phyloP scores from a whole-genome alignment of 2,797 vertebrate genomes.

The Meda fulgida region DNA sequence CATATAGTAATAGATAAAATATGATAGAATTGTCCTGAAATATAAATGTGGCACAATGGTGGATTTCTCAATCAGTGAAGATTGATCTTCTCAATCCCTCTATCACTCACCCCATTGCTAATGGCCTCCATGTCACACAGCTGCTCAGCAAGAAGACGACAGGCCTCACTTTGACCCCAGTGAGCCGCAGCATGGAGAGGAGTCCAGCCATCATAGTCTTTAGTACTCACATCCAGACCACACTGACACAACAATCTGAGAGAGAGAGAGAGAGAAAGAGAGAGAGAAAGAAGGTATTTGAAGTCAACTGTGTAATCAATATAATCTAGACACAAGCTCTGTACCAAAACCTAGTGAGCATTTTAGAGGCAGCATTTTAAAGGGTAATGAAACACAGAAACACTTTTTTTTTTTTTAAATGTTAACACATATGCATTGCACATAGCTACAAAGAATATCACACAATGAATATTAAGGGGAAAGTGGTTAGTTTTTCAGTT shows the following conservation, averaged over 20 bases:
- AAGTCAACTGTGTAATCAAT: not conserved
- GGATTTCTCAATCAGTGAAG: not conserved
- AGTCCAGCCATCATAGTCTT: conserved; percentile 90
- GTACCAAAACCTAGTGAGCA: not conserved
- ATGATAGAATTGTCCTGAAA: not conserved
- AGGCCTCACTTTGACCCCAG: conserved; percentile 91
- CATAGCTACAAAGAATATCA: not conserved
- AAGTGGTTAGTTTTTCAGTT: not conserved
- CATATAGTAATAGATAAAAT: not conserved
- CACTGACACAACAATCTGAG: conserved; percentile 88
- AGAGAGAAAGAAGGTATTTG: not conserved
- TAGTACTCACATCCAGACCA: conserved; percentile 84
- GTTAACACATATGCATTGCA: not conserved
- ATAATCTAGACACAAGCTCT: not conserved
- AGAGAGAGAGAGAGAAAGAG: not conserved
- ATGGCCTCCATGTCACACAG: conserved; percentile 89
- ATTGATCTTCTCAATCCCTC: not conserved
- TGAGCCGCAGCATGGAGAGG: conserved; percentile 90
- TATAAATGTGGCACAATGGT: not conserved
- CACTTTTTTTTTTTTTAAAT: not conserved
- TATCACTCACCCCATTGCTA: conserved; percentile 78
- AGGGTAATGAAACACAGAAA: not conserved
- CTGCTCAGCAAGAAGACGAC: conserved; percentile 84
- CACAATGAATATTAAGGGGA: not conserved
- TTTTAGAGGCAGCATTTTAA: not conserved